Base-by-base conservation (phyloP, 2,888 invertebrate genomes). In the Uropetala carovei region DNA sequence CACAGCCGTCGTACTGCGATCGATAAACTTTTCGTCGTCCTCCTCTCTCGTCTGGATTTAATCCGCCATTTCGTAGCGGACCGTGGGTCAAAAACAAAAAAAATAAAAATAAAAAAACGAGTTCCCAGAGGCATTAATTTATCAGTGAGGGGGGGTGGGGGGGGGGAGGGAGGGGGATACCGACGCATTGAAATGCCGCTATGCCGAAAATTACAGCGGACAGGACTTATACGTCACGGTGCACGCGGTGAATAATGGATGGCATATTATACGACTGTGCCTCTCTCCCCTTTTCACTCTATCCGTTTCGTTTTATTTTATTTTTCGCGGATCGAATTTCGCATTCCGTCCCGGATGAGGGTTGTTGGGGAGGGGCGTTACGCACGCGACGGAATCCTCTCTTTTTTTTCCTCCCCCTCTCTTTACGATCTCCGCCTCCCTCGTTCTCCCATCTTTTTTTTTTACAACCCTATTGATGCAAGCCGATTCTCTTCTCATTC, bases 151-250 rank as follows among this genome's bases (percentile, higher is more conserved):
- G 68, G 22, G n/a, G 22, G 68, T n/a, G n/a, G n/a, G n/a, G n/a
- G n/a, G n/a, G n/a, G n/a, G n/a, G n/a, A n/a, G n/a, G n/a, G 75
- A n/a, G 75, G 22, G 68, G 22, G n/a, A 68, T 75, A 5, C 75
- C 75, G 75, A 27, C 75, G 75, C 75, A 75, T 75, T 27, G 75
- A 43, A 43, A 43, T 43, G 43, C 43, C 43, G 5, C 43, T 43
- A 1, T 43, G 27, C 75, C 75, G 75, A 75, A 75, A 75, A 75
- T 75, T 75, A 75, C 75, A 75, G 75, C 13, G 22, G 75, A 27
- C 75, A 27, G 75, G 75, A 75, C 68, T 18, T 68, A 22, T 68
- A 68, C 75, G 75, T 75, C 75, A 75, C 75, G 22, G 75, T 75
- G 75, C 27, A 13, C 75, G 75, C 27, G 22, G 22, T 75, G 75